These are phyloP conservation scores for Phortica variegata DNA, from an alignment of 1,140 invertebrate genomes.

Conservation along the genomic window DNA sequence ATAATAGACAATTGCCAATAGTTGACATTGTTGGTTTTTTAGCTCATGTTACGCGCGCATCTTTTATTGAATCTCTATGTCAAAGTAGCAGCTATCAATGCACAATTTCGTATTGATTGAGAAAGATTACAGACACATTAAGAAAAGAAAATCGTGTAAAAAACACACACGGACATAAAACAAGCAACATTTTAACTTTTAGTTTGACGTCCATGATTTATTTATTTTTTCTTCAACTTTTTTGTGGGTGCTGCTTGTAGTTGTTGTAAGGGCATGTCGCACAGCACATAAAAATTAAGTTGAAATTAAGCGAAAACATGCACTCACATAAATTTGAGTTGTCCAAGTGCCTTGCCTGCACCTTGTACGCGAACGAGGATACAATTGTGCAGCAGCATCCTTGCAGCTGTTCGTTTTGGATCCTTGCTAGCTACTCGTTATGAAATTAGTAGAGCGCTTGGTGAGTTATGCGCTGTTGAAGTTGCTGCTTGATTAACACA, in stretches of 20 bases:
- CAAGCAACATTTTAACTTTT: no score
- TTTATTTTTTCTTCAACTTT: no score
- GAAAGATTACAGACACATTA: no score
- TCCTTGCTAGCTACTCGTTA: no score
- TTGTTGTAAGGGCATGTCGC: no score
- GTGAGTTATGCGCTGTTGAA: slow-evolving; percentile 38
- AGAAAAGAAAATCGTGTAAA: no score
- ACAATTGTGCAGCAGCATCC: slow-evolving; percentile 21
- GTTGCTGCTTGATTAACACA: slow-evolving; percentile 48
- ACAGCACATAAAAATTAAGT: slow-evolving; percentile 51
- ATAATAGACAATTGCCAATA: slow-evolving; percentile 19
- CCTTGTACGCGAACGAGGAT: slow-evolving; percentile 20
- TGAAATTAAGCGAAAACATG: slow-evolving; percentile 55
- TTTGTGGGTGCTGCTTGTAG: no score
- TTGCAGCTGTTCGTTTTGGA: slow-evolving; percentile 25
- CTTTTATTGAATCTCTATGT: slow-evolving; percentile 19
- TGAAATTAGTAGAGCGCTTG: slow-evolving; percentile 27
- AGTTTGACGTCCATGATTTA: no score
- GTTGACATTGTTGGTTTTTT: slow-evolving; percentile 42
- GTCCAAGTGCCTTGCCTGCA: slow-evolving; percentile 12
- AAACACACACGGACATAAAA: no score
- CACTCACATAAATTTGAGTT: slow-evolving; percentile 46
- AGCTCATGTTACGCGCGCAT: slow-evolving; percentile 41
- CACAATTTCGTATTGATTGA: no score
- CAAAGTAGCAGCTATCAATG: not conserved